These are phyloP conservation scores for Macrosoma leucophasiata DNA, from an alignment of 2,888 invertebrate genomes.

Conservation along the genomic window DNA sequence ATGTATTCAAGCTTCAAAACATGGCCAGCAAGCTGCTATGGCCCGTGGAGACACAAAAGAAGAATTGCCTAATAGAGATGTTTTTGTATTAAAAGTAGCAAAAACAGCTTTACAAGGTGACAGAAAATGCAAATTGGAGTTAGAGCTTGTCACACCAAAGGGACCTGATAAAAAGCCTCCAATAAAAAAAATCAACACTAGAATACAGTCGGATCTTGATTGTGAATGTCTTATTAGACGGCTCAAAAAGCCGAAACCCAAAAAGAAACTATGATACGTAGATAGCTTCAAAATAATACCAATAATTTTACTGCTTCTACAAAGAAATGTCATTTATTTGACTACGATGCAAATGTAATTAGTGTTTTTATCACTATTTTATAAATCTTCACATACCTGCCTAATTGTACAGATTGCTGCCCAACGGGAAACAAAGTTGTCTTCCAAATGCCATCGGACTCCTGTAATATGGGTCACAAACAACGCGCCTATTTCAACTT, in stretches of 20 bases:
- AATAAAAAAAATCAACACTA: slow-evolving; percentile 47
- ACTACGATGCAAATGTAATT: no score
- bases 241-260: slow-evolving; percentile 36
- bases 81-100: slow-evolving; percentile 79
- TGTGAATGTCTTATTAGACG: slow-evolving; percentile 49
- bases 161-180: slow-evolving; percentile 74
- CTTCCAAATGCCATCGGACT: slow-evolving; percentile 62
- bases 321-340: no score
- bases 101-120: slow-evolving; percentile 79
- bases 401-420: slow-evolving; percentile 68
- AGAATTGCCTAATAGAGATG: slow-evolving; percentile 70
- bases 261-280: slow-evolving; percentile 27
- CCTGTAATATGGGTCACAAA: slow-evolving; percentile 55
- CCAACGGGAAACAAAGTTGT: slow-evolving; percentile 66
- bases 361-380: no score
- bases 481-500: slow-evolving; percentile 61
- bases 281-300: slow-evolving; percentile 18
- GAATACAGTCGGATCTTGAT: slow-evolving; percentile 54
- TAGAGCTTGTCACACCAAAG: slow-evolving; percentile 81
- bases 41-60: slow-evolving; percentile 51
- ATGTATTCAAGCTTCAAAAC: slow-evolving; percentile 48
- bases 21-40: slow-evolving; percentile 42
- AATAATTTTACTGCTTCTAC: no score
- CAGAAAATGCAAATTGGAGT: slow-evolving; percentile 78
- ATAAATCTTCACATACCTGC: neutral